Conservation (phyloP, 2,113 vertebrate species). For the Sula dactylatra region DNA sequence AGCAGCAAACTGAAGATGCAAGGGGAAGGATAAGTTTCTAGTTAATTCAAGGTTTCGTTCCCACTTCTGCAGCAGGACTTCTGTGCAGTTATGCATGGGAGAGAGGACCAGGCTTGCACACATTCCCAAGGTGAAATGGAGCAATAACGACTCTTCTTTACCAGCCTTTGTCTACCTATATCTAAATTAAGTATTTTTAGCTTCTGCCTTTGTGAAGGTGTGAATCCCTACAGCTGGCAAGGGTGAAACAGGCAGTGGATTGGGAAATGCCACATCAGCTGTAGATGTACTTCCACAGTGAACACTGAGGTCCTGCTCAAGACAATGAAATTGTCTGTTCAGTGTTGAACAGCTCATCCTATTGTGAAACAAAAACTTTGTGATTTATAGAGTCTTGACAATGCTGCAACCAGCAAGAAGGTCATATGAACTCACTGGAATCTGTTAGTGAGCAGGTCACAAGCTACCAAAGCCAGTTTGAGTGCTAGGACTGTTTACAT, state of each 20-base stretch:
- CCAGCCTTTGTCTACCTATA: neutral
- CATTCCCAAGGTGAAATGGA: neutral
- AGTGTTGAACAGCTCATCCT: neutral
- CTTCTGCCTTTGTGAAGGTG: neutral
- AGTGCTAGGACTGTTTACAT: neutral
- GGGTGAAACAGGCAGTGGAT: neutral
- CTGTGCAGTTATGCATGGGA: rapidly evolving
- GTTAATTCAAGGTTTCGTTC: neutral
- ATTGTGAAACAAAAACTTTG: neutral
- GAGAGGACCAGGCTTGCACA: neutral
- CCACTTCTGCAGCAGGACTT: neutral
- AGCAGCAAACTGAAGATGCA: neutral
- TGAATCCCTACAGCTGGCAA: neutral
- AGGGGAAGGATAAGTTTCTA: neutral
- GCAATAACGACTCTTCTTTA: neutral
- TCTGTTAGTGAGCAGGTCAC: neutral
- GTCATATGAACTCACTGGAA: neutral
- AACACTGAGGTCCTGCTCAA: neutral
- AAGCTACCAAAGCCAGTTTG: neutral
- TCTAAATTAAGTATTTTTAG: neutral
- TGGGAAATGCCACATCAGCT: neutral
- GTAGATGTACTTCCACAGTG: neutral
- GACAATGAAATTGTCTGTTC: neutral
- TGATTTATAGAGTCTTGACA: neutral
- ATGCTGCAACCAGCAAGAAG: neutral